These are phyloP conservation scores for Sycophila sp. DNA, from an alignment of 1,140 invertebrate species.

Conservation along the genomic window DNA sequence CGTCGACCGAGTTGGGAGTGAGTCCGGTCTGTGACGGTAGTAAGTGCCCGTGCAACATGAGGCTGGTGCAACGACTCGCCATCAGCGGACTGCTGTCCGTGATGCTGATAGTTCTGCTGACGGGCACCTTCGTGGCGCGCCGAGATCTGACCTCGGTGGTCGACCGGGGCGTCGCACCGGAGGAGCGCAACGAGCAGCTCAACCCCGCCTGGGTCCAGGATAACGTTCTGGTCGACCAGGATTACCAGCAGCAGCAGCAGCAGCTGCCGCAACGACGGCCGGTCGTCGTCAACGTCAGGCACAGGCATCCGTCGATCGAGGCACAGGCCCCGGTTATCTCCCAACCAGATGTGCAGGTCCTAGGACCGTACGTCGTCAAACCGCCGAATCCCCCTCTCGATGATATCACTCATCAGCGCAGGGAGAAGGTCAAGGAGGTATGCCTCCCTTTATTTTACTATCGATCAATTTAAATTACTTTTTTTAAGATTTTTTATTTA, in stretches of 20 bases:
- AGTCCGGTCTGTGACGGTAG: not conserved
- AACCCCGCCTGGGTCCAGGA: slow-evolving; percentile 59
- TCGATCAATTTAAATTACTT: no score
- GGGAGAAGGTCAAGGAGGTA: slow-evolving; percentile 81
- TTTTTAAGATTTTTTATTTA: no score
- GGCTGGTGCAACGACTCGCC: slow-evolving; percentile 61
- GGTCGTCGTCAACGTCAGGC: slow-evolving; percentile 53
- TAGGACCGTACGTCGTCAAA: slow-evolving; percentile 65
- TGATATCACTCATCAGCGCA: slow-evolving; percentile 68
- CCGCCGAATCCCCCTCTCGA: slow-evolving; percentile 70
- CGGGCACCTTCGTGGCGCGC: slow-evolving; percentile 57
- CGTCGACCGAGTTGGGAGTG: not conserved
- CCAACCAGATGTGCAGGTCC: slow-evolving; percentile 61
- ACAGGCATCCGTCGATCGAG: slow-evolving; percentile 50
- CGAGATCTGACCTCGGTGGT: slow-evolving; percentile 55
- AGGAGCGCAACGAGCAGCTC: slow-evolving; percentile 54
- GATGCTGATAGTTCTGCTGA: slow-evolving; percentile 60
- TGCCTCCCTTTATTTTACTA: no score
- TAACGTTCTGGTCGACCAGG: slow-evolving; percentile 52
- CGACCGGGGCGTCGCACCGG: slow-evolving; percentile 54
- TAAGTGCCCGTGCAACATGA: slow-evolving; percentile 48
- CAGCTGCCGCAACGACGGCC: slow-evolving; percentile 52
- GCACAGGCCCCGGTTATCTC: slow-evolving; percentile 50
- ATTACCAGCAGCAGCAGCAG: slow-evolving; percentile 28
- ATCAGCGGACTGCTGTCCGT: slow-evolving; percentile 61